Evolutionary conservation across 2,797 vertebrate species (phyloP).

Genomic region (Ciconia nigra): DNA sequence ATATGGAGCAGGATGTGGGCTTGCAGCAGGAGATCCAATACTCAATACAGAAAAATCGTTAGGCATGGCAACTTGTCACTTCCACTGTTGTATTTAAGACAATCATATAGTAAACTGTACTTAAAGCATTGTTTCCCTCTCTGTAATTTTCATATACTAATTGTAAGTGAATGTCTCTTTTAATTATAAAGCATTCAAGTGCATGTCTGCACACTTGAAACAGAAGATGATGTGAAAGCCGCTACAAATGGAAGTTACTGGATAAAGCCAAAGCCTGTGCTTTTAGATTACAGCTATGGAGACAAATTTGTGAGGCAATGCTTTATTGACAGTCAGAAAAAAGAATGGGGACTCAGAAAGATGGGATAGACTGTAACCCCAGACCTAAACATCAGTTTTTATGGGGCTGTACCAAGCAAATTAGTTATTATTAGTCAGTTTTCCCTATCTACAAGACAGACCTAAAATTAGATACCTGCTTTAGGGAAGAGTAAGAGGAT

Average conservation of each 20-base stretch:
- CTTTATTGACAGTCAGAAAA: background rate
- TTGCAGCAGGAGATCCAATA: background rate
- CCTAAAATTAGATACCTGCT: constrained; percentile 14
- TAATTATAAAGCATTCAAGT: background rate
- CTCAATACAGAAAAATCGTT: background rate
- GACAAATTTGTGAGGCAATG: background rate
- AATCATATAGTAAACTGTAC: background rate
- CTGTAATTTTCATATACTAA: background rate
- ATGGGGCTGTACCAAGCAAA: background rate
- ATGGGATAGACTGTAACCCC: background rate
- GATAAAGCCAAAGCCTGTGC: background rate
- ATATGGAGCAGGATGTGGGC: background rate
- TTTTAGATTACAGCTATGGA: background rate
- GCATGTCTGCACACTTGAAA: background rate
- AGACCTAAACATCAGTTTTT: background rate
- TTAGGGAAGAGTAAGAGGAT: background rate
- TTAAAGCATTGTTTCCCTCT: background rate
- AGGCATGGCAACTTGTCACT: background rate
- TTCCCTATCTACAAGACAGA: constrained; percentile 1
- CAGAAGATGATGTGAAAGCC: background rate
- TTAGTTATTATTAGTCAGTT: background rate
- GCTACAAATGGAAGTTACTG: background rate
- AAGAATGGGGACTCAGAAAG: background rate
- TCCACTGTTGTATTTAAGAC: background rate
- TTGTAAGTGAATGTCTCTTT: background rate